Evolutionary conservation across 1,140 invertebrate species (phyloP).

Genomic region (Lethocerus indicus): DNA sequence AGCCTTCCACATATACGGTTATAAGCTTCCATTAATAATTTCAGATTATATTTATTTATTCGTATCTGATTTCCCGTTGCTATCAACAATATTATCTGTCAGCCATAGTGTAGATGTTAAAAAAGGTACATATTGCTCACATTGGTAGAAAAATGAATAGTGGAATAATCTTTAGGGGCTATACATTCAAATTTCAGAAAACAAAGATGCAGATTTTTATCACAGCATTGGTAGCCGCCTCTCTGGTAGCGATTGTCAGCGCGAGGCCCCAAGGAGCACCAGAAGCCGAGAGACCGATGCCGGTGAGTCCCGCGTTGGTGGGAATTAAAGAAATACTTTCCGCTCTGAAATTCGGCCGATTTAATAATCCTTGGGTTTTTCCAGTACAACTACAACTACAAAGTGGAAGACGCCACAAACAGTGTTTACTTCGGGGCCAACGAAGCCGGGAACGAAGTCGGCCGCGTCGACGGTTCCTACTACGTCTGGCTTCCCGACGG

Average conservation of each 20-base stretch:
- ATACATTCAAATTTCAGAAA: no score
- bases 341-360: neutral
- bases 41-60: no score
- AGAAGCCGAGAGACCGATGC: neutral
- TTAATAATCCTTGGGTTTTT: neutral
- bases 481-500: constrained; percentile 46
- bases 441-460: constrained; percentile 38
- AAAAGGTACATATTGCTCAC: no score
- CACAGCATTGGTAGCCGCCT: neutral
- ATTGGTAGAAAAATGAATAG: no score
- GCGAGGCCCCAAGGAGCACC: neutral
- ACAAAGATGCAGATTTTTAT: no score
- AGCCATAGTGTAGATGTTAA: no score
- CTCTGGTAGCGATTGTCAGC: neutral
- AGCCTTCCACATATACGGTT: no score
- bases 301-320: neutral
- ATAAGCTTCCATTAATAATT: no score
- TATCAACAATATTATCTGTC: no score
- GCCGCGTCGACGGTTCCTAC: constrained; percentile 36
- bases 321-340: neutral
- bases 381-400: constrained; percentile 50
- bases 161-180: no score
- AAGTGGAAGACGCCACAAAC: constrained; percentile 47
- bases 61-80: no score
- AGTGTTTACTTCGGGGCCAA: constrained; percentile 43